Evolutionary conservation across 2,113 vertebrate genomes (phyloP).

Genomic region (Clarias batrachus): DNA sequence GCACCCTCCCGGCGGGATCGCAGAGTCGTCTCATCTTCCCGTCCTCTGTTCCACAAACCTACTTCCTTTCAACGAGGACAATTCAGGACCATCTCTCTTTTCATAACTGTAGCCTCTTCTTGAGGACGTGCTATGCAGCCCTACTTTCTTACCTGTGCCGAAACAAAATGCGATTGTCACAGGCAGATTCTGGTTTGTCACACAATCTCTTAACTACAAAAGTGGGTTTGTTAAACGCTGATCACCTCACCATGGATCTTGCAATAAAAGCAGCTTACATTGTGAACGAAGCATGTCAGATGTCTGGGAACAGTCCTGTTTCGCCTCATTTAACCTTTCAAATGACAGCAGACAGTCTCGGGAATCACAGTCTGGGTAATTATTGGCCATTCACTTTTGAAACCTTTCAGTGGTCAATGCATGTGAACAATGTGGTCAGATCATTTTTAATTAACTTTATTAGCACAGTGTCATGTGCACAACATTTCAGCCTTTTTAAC

Average conservation of each 20-base stretch:
- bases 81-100: slow-evolving; percentile 57
- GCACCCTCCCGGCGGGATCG: slow-evolving; percentile 23
- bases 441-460: not conserved
- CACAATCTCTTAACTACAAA: slow-evolving; percentile 68
- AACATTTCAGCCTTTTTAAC: not conserved
- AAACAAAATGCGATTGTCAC: slow-evolving; percentile 70
- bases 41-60: slow-evolving; percentile 36
- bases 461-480: not conserved
- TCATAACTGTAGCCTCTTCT: slow-evolving; percentile 55
- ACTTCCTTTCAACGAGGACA: slow-evolving; percentile 48
- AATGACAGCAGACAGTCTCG: not conserved
- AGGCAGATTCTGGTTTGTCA: slow-evolving; percentile 57
- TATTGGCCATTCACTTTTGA: not conserved
- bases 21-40: slow-evolving; percentile 34
- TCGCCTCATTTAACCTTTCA: slow-evolving; percentile 8
- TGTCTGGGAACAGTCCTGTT: slow-evolving; percentile 48
- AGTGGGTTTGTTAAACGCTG: slow-evolving; percentile 60
- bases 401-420: not conserved
- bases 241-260: slow-evolving; percentile 48
- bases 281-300: slow-evolving; percentile 50
- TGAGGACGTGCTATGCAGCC: slow-evolving; percentile 54
- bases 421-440: not conserved
- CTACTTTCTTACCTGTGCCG: slow-evolving; percentile 54
- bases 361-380: not conserved
- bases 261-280: slow-evolving; percentile 53